Evolutionary conservation across 2,888 invertebrate genomes (phyloP).

Genomic region (Geophilus truncorum): DNA sequence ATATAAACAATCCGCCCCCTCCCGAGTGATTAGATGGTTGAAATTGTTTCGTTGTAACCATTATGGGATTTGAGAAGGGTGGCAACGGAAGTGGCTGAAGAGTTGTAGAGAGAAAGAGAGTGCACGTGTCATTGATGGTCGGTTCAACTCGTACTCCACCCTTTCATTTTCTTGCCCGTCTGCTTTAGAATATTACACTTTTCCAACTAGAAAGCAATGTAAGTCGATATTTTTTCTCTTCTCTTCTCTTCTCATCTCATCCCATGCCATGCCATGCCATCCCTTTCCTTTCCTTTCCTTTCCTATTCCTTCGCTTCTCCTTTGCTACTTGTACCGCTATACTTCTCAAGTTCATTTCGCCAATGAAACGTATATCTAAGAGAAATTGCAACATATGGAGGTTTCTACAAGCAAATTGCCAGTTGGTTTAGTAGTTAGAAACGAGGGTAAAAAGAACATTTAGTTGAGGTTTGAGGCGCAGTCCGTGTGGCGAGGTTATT

Average conservation of each 20-base stretch:
- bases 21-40: background rate
- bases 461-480: background rate
- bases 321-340: no score
- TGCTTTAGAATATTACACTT: slow-evolving; percentile 24
- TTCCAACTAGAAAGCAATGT: background rate
- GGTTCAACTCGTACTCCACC: background rate
- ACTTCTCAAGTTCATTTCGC: background rate
- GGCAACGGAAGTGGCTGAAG: background rate
- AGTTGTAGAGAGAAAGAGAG: background rate
- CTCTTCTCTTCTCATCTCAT: background rate
- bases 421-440: background rate
- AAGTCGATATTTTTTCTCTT: background rate
- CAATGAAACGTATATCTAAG: background rate
- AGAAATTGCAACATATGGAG: background rate
- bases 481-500: slow-evolving; percentile 14
- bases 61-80: background rate
- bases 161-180: background rate
- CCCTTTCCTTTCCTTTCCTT: no score
- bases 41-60: slow-evolving; percentile 7
- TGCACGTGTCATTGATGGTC: slow-evolving; percentile 19
- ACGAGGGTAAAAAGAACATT: slow-evolving; percentile 15
- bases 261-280: no score
- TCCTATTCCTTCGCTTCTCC: no score
- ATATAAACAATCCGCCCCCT: slow-evolving; percentile 10
- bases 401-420: background rate